Conservation (phyloP, 1,140 invertebrate genomes). For the Gonatopus flavifemur region DNA sequence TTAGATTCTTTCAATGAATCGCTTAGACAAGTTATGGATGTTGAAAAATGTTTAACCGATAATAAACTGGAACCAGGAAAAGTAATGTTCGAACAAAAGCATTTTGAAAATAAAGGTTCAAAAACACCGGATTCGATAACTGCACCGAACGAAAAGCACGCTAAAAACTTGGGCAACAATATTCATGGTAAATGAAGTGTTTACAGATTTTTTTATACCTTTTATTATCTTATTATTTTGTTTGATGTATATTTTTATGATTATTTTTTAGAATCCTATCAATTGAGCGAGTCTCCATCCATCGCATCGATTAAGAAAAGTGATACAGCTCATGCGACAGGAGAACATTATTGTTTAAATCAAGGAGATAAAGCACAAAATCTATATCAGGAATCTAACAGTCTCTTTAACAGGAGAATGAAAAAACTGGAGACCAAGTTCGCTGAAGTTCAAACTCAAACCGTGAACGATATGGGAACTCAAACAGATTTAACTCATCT, state of each 20-base stretch:
- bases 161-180: no score
- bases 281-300: no score
- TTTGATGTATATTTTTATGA: no score
- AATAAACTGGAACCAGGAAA: conserved; percentile 37
- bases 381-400: neutral
- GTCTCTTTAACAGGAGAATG: conserved; percentile 11
- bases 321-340: no score
- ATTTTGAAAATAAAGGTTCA: no score
- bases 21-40: conserved; percentile 45
- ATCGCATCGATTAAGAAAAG: no score
- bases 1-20: conserved; percentile 53
- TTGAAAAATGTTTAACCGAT: conserved; percentile 48
- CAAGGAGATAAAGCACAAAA: neutral
- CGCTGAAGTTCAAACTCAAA: conserved; percentile 55
- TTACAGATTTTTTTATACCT: no score
- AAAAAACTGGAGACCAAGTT: conserved; percentile 32
- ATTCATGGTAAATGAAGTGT: no score
- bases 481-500: conserved; percentile 44
- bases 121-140: no score
- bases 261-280: no score
- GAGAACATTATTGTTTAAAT: conserved; percentile 1
- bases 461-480: conserved; percentile 54
- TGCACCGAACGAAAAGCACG: no score
- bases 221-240: no score
- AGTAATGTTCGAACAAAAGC: conserved; percentile 27